These are phyloP conservation scores for Papilio helenus DNA, from an alignment of 1,140 invertebrate species.

Conservation along the genomic window DNA sequence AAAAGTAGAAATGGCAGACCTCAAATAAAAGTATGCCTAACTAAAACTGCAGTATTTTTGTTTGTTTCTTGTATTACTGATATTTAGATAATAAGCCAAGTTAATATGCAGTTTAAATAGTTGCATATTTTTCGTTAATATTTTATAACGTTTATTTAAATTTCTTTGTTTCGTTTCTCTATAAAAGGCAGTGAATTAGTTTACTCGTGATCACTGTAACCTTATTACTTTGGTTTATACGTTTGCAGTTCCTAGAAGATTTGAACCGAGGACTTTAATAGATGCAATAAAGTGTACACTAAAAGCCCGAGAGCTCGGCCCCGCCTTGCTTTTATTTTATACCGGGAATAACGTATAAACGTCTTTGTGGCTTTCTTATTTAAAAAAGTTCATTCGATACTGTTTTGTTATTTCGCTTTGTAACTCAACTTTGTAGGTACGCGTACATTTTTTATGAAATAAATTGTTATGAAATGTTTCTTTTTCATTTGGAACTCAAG, in stretches of 20 bases:
- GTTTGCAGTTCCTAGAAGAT: constrained; percentile 19
- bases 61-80: too few relatives aligned
- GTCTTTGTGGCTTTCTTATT: constrained; percentile 30
- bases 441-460: background rate
- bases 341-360: constrained; percentile 24
- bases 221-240: constrained; percentile 18
- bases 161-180: background rate
- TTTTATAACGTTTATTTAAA: background rate
- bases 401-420: constrained; percentile 3
- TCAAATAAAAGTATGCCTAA: background rate
- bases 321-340: constrained; percentile 32
- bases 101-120: too few relatives aligned
- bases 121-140: background rate
- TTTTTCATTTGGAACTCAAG: background rate
- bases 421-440: background rate
- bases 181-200: constrained; percentile 11
- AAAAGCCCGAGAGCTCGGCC: constrained; percentile 17
- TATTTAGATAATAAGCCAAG: too few relatives aligned
- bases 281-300: constrained; percentile 29
- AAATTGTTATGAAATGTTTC: background rate
- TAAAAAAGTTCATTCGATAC: constrained; percentile 17
- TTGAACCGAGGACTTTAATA: constrained; percentile 24
- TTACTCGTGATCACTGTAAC: background rate
- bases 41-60: too few relatives aligned
- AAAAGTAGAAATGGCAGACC: background rate